These are phyloP conservation scores for Aphis gossypii DNA, from an alignment of 1,140 invertebrate genomes.

Conservation along the genomic window DNA sequence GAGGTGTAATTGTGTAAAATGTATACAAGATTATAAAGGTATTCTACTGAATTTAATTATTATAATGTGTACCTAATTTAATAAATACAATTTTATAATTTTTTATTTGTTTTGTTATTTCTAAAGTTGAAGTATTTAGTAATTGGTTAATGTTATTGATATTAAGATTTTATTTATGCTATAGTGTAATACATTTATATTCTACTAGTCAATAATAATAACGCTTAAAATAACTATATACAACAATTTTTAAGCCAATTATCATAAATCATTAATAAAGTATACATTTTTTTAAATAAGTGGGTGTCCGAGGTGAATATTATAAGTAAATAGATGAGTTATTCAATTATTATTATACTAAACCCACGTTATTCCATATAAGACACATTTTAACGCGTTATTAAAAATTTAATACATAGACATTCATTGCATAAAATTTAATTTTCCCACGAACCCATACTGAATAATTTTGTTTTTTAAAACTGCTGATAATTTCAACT, in stretches of 20 bases:
- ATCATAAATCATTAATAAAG: background rate
- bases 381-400: background rate
- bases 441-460: background rate
- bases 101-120: background rate
- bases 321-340: background rate
- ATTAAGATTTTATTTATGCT: background rate
- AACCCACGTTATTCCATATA: slow-evolving; percentile 1
- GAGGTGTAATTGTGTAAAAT: too few relatives aligned
- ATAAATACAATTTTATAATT: too few relatives aligned
- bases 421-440: background rate
- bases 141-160: background rate
- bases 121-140: background rate
- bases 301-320: background rate
- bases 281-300: background rate
- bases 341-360: background rate
- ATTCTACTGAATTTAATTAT: too few relatives aligned
- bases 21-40: too few relatives aligned
- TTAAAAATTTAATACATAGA: background rate
- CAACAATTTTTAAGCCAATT: background rate
- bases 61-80: too few relatives aligned
- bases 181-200: background rate
- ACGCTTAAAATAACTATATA: background rate
- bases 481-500: background rate
- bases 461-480: background rate
- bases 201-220: background rate